Evolutionary conservation across 2,113 vertebrate genomes (phyloP).

Genomic region (Syngnathus typhle): DNA sequence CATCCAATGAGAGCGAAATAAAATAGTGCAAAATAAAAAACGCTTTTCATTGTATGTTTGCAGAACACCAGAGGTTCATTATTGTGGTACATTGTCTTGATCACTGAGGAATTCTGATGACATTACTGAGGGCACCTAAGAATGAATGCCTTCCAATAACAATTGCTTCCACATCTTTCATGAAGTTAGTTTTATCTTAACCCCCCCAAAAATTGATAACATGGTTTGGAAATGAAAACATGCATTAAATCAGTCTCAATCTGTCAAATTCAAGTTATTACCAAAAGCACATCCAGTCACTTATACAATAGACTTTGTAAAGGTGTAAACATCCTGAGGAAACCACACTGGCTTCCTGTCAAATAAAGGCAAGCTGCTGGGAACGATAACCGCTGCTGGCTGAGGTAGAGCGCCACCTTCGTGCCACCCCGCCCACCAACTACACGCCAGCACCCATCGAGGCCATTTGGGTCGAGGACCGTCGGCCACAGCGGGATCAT

Average conservation of each 20-base stretch:
- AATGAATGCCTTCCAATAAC: background rate
- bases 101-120: background rate
- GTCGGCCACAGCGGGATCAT: constrained; percentile 11
- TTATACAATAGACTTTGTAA: no score
- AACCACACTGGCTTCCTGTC: constrained; percentile 72
- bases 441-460: constrained; percentile 5
- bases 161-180: background rate
- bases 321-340: constrained; percentile 71
- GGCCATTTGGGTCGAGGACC: constrained; percentile 13
- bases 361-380: constrained; percentile 54
- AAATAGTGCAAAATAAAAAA: background rate
- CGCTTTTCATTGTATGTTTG: background rate
- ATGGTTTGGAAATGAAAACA: background rate
- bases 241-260: background rate
- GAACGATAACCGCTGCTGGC: constrained; percentile 39
- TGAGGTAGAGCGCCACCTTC: constrained; percentile 36
- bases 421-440: constrained; percentile 24
- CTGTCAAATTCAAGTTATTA: no score
- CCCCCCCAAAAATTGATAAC: background rate
- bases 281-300: no score
- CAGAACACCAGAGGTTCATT: background rate
- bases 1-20: no score
- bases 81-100: background rate
- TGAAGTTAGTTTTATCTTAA: background rate
- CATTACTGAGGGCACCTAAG: background rate